Conservation (phyloP, 2,113 vertebrate species). For the Tichodroma muraria region DNA sequence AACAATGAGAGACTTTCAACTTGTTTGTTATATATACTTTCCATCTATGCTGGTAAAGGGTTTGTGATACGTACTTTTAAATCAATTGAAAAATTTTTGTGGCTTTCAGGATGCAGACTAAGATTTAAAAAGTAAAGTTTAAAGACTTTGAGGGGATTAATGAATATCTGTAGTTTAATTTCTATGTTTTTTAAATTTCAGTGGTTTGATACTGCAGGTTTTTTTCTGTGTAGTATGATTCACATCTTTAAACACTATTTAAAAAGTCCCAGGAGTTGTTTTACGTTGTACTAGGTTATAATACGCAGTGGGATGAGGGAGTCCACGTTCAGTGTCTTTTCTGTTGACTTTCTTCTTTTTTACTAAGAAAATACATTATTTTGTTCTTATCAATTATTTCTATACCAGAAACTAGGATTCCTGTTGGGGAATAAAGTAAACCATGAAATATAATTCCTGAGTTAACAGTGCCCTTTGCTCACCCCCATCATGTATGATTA, state of each 20-base stretch:
- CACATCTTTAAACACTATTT: neutral
- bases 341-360: neutral
- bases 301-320: neutral
- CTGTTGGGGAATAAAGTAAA: neutral
- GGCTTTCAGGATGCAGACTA: neutral
- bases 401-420: neutral
- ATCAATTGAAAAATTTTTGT: neutral
- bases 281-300: neutral
- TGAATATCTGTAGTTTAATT: neutral
- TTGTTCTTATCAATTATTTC: neutral
- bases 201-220: neutral
- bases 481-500: neutral
- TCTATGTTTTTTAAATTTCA: neutral
- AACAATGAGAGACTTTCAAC: neutral
- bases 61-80: neutral
- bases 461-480: slow-evolving; percentile 3
- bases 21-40: neutral
- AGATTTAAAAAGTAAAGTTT: neutral
- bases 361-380: neutral
- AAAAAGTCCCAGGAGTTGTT: neutral
- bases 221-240: neutral
- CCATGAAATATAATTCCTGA: neutral
- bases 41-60: neutral
- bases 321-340: neutral
- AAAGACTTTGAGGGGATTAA: neutral